These are phyloP conservation scores for Chondrosia reniformis DNA, from an alignment of 37 sponge, comb jelly and placozoan genomes.

Conservation along the genomic window DNA sequence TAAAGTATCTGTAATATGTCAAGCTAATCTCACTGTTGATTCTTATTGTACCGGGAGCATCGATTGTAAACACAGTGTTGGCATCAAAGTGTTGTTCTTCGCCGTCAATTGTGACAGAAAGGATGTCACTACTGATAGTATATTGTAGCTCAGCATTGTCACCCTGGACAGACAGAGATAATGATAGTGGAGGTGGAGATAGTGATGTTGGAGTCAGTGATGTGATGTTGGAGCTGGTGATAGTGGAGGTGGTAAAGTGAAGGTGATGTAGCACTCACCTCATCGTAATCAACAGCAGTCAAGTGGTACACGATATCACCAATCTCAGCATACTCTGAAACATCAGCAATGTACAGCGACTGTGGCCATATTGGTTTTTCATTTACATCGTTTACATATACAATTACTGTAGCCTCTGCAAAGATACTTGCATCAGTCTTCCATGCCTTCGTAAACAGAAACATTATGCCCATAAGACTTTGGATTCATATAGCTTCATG, in stretches of 20 bases:
- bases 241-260: neutral
- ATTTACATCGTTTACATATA: constrained; percentile 14
- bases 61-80: neutral
- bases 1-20: constrained; percentile 1
- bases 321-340: neutral
- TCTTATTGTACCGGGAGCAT: neutral
- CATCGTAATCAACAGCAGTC: neutral
- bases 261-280: neutral
- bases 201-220: neutral
- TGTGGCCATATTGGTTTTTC: neutral
- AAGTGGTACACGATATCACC: neutral
- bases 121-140: neutral
- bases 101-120: neutral
- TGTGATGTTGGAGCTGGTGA: neutral
- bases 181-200: neutral
- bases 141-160: constrained; percentile 2
- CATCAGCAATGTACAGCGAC: neutral
- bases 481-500: neutral
- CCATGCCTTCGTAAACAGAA: neutral
- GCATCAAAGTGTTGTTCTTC: neutral
- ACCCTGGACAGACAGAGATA: neutral
- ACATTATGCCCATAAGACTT: neutral
- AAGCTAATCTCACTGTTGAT: neutral
- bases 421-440: neutral
- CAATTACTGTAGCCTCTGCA: constrained; percentile 9